Percentiles rank a stretch among this genome's conserved stretches.
phyloP scores from a whole-genome alignment of 2,888 invertebrate genomes.

The Aquatica leii region DNA sequence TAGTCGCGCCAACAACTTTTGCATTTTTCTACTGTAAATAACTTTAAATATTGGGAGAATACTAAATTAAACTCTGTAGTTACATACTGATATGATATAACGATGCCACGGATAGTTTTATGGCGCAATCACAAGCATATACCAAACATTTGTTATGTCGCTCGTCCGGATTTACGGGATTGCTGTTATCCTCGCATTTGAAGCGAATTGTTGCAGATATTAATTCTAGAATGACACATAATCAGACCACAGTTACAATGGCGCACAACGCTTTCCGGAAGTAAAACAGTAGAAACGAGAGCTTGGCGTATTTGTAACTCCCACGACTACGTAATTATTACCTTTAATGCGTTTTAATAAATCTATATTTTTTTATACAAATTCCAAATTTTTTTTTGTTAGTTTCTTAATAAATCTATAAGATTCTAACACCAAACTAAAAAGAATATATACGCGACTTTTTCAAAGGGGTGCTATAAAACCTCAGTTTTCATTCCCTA shows the following conservation, averaged over 20 bases:
- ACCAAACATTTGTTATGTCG: conserved; percentile 46
- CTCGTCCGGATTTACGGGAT: conserved; percentile 46
- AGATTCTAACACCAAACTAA: conserved; percentile 41
- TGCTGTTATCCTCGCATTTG: conserved; percentile 46
- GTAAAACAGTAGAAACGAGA: conserved; percentile 34
- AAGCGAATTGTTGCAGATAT: conserved; percentile 47
- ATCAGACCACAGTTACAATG: conserved; percentile 45
- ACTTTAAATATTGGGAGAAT: conserved; percentile 31
- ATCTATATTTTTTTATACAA: no score
- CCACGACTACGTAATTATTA: conserved; percentile 33
- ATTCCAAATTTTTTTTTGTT: conserved; percentile 25
- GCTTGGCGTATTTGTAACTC: conserved; percentile 25
- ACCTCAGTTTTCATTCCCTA: conserved; percentile 52
- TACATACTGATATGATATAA: conserved; percentile 41
- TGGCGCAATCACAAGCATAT: conserved; percentile 46
- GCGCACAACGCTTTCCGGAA: conserved; percentile 40
- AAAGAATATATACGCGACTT: conserved; percentile 38
- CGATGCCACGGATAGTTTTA: conserved; percentile 46
- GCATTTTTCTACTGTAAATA: conserved; percentile 29
- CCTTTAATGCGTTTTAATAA: conserved; percentile 18
- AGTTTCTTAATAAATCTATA: no score
- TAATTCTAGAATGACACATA: conserved; percentile 48
- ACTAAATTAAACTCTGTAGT: conserved; percentile 36
- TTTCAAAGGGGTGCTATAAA: conserved; percentile 45
- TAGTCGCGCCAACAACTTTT: conserved; percentile 30